Evolutionary conservation across 37 sponge, comb jelly and placozoan genomes (phyloP).

Genomic region (Aplysina aerophoba): DNA sequence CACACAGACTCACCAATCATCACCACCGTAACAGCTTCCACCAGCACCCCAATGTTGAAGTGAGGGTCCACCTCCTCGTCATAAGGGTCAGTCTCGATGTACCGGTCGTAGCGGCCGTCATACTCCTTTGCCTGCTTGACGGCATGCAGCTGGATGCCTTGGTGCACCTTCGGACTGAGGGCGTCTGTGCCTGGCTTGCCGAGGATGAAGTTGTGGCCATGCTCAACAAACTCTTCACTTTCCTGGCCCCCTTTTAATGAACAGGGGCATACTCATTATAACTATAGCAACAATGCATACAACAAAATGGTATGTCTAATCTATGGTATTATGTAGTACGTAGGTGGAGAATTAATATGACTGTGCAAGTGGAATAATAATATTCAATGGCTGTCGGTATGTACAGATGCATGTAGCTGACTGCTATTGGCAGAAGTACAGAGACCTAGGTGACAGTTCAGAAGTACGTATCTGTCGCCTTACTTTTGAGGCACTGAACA

Average conservation of each 20-base stretch:
- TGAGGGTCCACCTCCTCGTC: constrained; percentile 53
- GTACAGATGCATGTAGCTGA: too few relatives aligned
- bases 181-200: constrained; percentile 1
- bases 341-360: too few relatives aligned
- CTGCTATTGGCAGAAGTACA: too few relatives aligned
- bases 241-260: not conserved
- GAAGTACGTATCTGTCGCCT: too few relatives aligned
- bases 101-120: constrained; percentile 9
- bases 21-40: constrained; percentile 58
- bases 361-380: too few relatives aligned
- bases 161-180: not conserved
- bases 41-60: constrained; percentile 44
- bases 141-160: not conserved
- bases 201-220: constrained; percentile 21
- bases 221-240: constrained; percentile 17
- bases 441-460: too few relatives aligned
- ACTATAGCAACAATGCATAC: not conserved
- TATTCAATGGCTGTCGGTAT: too few relatives aligned
- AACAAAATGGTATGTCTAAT: not conserved
- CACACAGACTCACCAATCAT: constrained; percentile 14
- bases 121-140: constrained; percentile 20
- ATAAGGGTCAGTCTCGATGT: constrained; percentile 14
- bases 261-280: not conserved
- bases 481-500: too few relatives aligned
- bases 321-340: too few relatives aligned